These are phyloP conservation scores for Brachyrhaphis roseni DNA, from an alignment of 2,797 vertebrate genomes.

Conservation along the genomic window DNA sequence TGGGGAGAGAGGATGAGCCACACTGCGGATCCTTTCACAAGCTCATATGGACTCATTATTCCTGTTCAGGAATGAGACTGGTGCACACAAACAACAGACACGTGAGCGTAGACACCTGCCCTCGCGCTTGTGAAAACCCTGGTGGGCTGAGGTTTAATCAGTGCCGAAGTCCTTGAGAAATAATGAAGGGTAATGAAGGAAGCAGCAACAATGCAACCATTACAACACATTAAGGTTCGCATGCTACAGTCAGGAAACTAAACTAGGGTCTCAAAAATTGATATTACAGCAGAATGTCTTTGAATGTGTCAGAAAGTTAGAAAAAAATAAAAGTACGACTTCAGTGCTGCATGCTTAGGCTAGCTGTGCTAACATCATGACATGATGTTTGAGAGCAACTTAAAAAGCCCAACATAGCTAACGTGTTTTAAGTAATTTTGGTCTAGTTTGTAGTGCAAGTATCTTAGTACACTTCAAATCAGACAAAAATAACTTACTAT, in stretches of 20 bases:
- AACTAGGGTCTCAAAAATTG: constrained; percentile 29
- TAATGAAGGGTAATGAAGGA: constrained; percentile 77
- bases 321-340: too few species aligned
- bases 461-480: too few species aligned
- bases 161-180: constrained; percentile 70
- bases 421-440: too few species aligned
- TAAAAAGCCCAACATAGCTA: too few species aligned
- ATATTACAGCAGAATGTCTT: constrained; percentile 23
- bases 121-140: constrained; percentile 42
- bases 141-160: constrained; percentile 53
- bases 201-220: constrained; percentile 61
- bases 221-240: constrained; percentile 55
- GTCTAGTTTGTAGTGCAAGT: too few species aligned
- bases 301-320: constrained; percentile 23
- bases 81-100: constrained; percentile 52
- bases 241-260: constrained; percentile 36
- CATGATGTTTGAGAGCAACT: too few species aligned
- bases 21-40: constrained; percentile 57
- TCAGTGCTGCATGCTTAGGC: too few species aligned
- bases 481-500: too few species aligned
- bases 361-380: too few species aligned
- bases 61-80: constrained; percentile 60
- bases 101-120: constrained; percentile 57
- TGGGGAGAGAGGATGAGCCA: constrained; percentile 71
- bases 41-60: constrained; percentile 73